Evolutionary conservation across 2,888 invertebrate species (phyloP), one percentile per base, ranked within the genome.

Genomic region (Sphaerolaimus hirsutus): DNA sequence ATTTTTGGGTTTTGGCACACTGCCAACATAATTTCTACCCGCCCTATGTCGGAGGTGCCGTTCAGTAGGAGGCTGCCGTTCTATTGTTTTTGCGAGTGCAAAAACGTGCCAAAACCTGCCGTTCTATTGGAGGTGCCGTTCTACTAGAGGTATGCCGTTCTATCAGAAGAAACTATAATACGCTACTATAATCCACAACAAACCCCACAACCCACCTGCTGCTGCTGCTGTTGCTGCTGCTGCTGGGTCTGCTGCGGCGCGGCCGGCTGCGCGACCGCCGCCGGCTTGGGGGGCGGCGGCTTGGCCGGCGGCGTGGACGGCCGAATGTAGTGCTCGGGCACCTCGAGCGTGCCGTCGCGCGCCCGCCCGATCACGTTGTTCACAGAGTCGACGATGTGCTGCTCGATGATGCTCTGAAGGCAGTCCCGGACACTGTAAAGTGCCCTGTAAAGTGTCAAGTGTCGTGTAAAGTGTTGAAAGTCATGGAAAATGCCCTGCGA

Each of bases 271-370:
- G 41, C 17, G 5, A 2, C 22, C 37, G 44, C 19, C 2, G 35
- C 17, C 19, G 44, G 25, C 2, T 32, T 23, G n/a, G 45, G 32
- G 2, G 4, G 23, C 27, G 25, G 14, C n/a, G 12, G 26, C 41
- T 14, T 25, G 21, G 29, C 32, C 17, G 47, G 47, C 17, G 47
- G 47, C 1, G 44, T 44, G 19, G 43, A 43, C 12, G 47, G 47
- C 10, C 44, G 43, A 24, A 47, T 47, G 40, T 47, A 47, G 44
- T 47, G 47, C 2, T 35, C 43, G 38, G 47, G 47, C 14, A 47
- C 14, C 21, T 43, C 43, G 10, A 17, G 46, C 2, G 43, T 46
- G 38, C 46, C 48, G 29, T 46, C 46, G 25, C 42, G 38, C 24
- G 42, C 41, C 3, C 43, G 38, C 40, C 46, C 36, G 38, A 48